phyloP scores from a whole-genome alignment of 2,797 vertebrate species.

The Acanthis flammea region DNA sequence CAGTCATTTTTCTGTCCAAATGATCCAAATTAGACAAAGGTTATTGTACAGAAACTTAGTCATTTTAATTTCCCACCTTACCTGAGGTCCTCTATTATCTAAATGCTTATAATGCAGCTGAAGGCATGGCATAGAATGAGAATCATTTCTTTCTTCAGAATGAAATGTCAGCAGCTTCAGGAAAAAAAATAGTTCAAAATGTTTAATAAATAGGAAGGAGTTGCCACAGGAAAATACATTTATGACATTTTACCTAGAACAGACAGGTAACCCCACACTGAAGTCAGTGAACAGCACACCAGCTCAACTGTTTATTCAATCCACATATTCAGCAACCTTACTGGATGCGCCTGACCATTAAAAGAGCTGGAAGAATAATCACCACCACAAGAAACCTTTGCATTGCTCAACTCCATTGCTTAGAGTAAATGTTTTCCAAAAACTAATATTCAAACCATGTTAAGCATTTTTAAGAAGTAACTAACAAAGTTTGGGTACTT shows the following conservation, averaged over 20 bases:
- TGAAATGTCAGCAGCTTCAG: conserved; percentile 90
- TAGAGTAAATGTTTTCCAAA: neutral
- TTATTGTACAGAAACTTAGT: neutral
- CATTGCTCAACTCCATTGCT: neutral
- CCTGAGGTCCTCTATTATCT: conserved; percentile 92
- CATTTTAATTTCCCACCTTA: conserved; percentile 58
- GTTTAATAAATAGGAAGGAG: neutral
- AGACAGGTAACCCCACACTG: neutral
- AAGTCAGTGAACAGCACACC: neutral
- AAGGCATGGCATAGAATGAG: conserved; percentile 80
- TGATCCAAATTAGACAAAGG: neutral
- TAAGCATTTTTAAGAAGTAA: neutral
- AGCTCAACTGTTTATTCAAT: neutral
- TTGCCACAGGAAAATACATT: neutral
- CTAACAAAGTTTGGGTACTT: neutral
- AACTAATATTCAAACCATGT: neutral
- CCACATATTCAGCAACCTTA: neutral
- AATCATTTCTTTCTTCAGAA: conserved; percentile 73
- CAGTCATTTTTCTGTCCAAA: neutral
- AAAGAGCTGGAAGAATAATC: neutral
- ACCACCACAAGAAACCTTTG: neutral
- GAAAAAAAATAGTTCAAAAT: conserved; percentile 13
- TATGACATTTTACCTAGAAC: neutral
- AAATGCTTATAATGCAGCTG: conserved; percentile 94
- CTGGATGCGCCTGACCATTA: neutral